Evolutionary conservation across 2,888 invertebrate species (phyloP).

Genomic region (Sesamia inferens): DNA sequence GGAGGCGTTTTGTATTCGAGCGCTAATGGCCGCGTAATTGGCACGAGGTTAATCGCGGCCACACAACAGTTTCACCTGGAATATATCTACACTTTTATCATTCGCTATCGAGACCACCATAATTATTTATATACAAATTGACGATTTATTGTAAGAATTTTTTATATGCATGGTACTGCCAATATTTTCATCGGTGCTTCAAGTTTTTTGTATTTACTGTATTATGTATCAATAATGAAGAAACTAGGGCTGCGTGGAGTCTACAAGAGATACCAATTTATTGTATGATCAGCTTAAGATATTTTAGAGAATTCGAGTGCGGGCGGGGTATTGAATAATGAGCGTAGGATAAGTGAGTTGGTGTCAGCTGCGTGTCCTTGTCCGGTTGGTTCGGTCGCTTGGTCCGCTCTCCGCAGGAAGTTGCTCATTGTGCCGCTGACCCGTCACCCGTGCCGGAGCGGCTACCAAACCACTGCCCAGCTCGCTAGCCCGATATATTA

Average conservation of each 20-base stretch:
- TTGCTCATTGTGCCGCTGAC: constrained; percentile 85
- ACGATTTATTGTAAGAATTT: background rate
- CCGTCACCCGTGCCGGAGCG: constrained; percentile 80
- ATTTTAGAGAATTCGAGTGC: constrained; percentile 25
- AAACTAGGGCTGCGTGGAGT: background rate
- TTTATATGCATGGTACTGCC: background rate
- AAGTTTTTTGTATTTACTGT: background rate
- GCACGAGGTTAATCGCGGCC: constrained; percentile 82
- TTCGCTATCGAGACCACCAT: constrained; percentile 50
- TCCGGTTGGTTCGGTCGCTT: constrained; percentile 69
- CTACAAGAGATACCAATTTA: background rate
- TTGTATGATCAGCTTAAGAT: constrained; percentile 9
- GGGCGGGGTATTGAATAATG: constrained; percentile 57
- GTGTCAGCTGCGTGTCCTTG: constrained; percentile 84
- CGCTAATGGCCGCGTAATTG: constrained; percentile 87
- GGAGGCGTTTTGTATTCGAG: constrained; percentile 82
- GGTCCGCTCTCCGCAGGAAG: constrained; percentile 81
- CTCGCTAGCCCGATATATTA: constrained; percentile 32
- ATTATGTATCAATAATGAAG: background rate
- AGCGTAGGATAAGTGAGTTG: constrained; percentile 73
- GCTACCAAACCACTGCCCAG: constrained; percentile 42
- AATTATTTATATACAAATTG: constrained; percentile 22
- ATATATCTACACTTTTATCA: constrained; percentile 69
- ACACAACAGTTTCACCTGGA: constrained; percentile 62
- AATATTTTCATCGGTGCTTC: background rate